phyloP scores from a whole-genome alignment of 2,888 invertebrate genomes.

The Drosophila aldrichi region DNA sequence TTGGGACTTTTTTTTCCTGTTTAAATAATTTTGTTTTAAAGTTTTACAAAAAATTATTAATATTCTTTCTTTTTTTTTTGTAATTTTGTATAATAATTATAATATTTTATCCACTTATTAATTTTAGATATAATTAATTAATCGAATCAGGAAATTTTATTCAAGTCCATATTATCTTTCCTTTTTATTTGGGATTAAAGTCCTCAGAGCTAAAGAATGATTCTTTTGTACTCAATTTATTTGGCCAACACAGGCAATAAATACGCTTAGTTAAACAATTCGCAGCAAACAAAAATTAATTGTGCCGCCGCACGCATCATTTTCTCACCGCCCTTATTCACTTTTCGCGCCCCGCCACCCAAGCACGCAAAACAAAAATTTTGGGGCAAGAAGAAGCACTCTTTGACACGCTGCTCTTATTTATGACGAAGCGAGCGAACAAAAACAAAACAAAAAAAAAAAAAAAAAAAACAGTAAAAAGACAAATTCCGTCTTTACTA shows the following conservation, averaged over 20 bases:
- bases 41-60: no score
- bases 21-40: no score
- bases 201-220: not conserved
- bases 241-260: constrained; percentile 24
- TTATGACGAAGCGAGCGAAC: constrained; percentile 31
- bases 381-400: not conserved
- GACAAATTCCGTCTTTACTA: constrained; percentile 32
- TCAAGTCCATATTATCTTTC: no score
- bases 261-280: constrained; percentile 47
- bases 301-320: constrained; percentile 57
- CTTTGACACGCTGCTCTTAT: constrained; percentile 38
- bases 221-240: constrained; percentile 26
- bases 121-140: no score
- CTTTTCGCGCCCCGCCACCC: constrained; percentile 7
- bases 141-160: no score
- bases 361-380: not conserved
- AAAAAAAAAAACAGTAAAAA: constrained; percentile 4
- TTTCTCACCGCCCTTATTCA: constrained; percentile 31
- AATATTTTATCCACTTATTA: no score
- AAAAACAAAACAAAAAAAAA: not conserved
- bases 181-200: no score
- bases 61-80: no score
- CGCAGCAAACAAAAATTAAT: constrained; percentile 55
- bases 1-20: no score
- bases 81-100: no score